These are phyloP conservation scores for Synanthedon formicaeformis DNA, from an alignment of 2,888 invertebrate species.

Conservation along the genomic window DNA sequence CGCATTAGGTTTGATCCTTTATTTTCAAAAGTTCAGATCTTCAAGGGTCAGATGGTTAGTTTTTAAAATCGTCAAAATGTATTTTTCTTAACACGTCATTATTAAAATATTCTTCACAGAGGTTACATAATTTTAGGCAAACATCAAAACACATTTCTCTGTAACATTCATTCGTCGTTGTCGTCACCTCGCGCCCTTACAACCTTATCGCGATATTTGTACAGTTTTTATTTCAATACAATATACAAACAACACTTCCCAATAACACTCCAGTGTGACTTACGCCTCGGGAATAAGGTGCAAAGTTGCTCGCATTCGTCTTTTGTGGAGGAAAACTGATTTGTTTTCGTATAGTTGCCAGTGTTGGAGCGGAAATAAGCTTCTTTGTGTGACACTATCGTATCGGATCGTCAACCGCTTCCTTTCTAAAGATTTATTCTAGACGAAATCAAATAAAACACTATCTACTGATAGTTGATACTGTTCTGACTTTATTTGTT, in stretches of 20 bases:
- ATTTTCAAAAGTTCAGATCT: too few relatives aligned
- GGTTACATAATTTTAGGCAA: conserved; percentile 20
- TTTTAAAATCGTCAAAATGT: too few relatives aligned
- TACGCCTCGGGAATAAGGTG: conserved; percentile 10
- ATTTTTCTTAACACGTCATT: too few relatives aligned
- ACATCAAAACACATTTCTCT: conserved; percentile 3
- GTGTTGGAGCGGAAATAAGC: conserved; percentile 63
- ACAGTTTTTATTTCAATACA: conserved; percentile 64
- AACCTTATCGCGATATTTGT: conserved; percentile 65
- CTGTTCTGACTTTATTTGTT: not conserved
- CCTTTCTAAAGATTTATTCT: conserved; percentile 62
- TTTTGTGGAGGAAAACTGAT: conserved; percentile 23
- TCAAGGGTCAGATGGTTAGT: too few relatives aligned
- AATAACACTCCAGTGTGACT: not conserved
- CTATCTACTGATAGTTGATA: conserved; percentile 26
- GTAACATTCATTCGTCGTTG: conserved; percentile 41
- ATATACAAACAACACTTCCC: conserved; percentile 33
- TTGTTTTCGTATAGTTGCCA: conserved; percentile 40
- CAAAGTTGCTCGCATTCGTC: conserved; percentile 9
- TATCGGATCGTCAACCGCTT: conserved; percentile 63
- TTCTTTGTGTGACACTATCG: conserved; percentile 63
- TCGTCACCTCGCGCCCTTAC: conserved; percentile 62
- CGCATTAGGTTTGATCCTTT: too few relatives aligned
- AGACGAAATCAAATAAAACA: conserved; percentile 57
- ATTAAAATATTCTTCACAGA: conserved; percentile 18